Conservation (phyloP, 2,888 invertebrate species). For the Drosophila birchii region DNA sequence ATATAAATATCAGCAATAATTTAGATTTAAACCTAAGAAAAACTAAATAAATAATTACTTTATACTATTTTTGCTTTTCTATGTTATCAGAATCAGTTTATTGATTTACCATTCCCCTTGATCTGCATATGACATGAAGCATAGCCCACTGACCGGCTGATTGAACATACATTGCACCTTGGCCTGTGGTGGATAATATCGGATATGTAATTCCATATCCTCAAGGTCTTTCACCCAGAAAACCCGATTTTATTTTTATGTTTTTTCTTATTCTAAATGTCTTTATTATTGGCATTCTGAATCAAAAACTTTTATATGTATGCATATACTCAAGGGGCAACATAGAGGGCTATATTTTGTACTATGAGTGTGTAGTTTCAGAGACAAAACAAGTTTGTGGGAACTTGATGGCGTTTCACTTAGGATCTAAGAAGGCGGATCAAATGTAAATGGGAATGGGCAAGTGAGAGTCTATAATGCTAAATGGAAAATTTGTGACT, state of each 20-base stretch:
- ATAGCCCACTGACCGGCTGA: constrained; percentile 23
- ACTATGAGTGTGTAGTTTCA: constrained; percentile 40
- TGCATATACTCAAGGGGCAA: constrained; percentile 34
- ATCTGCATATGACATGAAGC: constrained; percentile 17
- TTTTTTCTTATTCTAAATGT: constrained; percentile 35
- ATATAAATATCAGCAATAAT: neutral
- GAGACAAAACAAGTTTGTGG: constrained; percentile 20
- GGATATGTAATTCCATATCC: neutral
- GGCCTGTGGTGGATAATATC: neutral
- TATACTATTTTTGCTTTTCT: neutral
- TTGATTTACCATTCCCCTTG: neutral
- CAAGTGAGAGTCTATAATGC: constrained; percentile 3
- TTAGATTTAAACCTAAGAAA: neutral
- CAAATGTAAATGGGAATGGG: constrained; percentile 57
- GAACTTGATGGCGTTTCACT: constrained; percentile 49
- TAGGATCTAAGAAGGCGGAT: constrained; percentile 49
- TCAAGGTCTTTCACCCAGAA: neutral
- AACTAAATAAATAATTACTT: neutral
- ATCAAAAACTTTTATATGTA: constrained; percentile 37
- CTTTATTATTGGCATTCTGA: constrained; percentile 63
- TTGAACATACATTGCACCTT: constrained; percentile 26
- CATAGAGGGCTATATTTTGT: constrained; percentile 62
- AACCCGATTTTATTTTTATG: too few relatives aligned
- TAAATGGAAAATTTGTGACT: constrained; percentile 68
- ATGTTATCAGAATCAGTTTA: neutral